Base-by-base conservation (phyloP, 2,113 vertebrate genomes). In the Hipposideros armiger region DNA sequence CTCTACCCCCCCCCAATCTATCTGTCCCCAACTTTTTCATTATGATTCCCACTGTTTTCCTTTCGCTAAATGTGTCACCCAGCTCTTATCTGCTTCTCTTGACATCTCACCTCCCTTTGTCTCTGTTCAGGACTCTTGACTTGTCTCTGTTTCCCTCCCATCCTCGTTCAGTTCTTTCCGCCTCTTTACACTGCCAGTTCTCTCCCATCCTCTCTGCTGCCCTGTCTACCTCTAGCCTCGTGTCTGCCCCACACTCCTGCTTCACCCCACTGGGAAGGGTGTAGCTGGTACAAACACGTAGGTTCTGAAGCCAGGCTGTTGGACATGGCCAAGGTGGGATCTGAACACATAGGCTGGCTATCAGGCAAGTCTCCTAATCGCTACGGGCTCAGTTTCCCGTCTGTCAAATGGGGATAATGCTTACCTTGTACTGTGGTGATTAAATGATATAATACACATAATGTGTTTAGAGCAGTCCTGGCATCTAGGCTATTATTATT, bases 401-500 rank as follows among this genome's bases (percentile, higher is more conserved):
- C 82, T 74, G 83, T 74, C 78, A 93, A 94, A 91, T 91, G 93
- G 88, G 91, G 64, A 89, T 97, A 96, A 96, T 89, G 69, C 73
- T 87, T 72, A 91, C 94, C 82, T 87, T 94, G 67, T 69, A 85
- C 81, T 36, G 14, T 82, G 86, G 42, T 81, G 85, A 94, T 80
- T 69, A 95, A 73, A 87, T 91, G 86, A 94, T 54, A 96, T 42
- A 95, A 96, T 40, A 89, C 13, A 70, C 67, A 92, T 26, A 47
- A 60, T 91, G 32, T 56, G 42, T 77, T 96, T 72, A 93, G 89
- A 95, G 86, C 64, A 89, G 77, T 28, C 89, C 73, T 77, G 74
- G 67, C 69, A 87, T 78, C 77, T 78, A 94, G 24, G 40, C 93
- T 96, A 82, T 91, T 94, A 97, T 96, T 96, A 96, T 69, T 97